Evolutionary conservation across 2,888 invertebrate genomes (phyloP).

Genomic region (Caenorhabditis angaria): DNA sequence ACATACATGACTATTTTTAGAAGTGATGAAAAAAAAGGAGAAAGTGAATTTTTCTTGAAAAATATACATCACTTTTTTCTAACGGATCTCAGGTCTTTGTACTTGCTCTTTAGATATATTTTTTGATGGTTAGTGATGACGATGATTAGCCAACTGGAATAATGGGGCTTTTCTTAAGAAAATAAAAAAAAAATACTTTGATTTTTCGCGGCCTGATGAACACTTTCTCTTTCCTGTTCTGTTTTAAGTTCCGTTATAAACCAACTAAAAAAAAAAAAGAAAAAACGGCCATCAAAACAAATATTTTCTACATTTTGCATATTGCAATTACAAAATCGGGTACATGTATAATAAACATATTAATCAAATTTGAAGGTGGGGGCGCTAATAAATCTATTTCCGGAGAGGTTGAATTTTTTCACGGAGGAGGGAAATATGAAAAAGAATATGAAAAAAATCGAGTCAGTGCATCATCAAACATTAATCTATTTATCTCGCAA

Average conservation of each 20-base stretch:
- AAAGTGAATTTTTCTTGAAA: background rate
- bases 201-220: no score
- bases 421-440: no score
- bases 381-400: background rate
- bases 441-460: no score
- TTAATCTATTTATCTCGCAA: background rate
- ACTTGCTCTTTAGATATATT: background rate
- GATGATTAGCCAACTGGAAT: background rate
- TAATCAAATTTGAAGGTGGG: conserved; percentile 3
- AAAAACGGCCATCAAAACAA: no score
- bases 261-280: background rate
- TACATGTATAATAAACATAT: background rate
- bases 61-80: background rate
- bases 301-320: no score
- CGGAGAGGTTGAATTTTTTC: background rate
- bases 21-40: background rate
- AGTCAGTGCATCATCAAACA: background rate
- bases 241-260: no score
- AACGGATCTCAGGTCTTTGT: background rate
- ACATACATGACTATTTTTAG: background rate
- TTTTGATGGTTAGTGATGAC: no score
- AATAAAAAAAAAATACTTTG: background rate
- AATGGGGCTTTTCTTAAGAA: background rate
- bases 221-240: no score
- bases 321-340: background rate